Evolutionary conservation across 2,113 vertebrate genomes (phyloP), one percentile per base, ranked within the genome.

Genomic region (Pseudonaja textilis): DNA sequence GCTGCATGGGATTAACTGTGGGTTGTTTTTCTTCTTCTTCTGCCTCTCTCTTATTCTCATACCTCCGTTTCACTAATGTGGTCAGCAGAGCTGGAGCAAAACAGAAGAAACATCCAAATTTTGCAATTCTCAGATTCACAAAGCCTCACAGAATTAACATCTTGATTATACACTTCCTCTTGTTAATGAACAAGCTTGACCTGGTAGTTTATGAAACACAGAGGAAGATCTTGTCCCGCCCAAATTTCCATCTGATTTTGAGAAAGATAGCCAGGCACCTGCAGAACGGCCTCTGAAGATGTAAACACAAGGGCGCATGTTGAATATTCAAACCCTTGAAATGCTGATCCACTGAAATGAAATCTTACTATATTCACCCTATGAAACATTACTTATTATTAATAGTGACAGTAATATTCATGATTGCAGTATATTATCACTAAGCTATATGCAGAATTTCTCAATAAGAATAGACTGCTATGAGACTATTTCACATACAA

Each of bases 221-320:
- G 95, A 95, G 89, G 93, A 96, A 96, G 96, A 87, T 22, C 95
- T 25, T 93, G 95, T 94, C 95, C 74, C 89, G 87, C 50, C 91
- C 95, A 95, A 94, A 93, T 96, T 93, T 95, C 97, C 95, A 96
- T 97, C 96, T 96, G 94, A 96, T 97, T 98, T 97, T 97, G 97
- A 97, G 95, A 97, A 97, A 97, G 93, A 11, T 89, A 93, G 93
- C 25, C 29, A 69, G 96, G 96, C 97, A 98, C 96, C 97, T 98
- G 97, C 97, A 97, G 94, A 42, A 91, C 85, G 91, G 81, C 34
- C 56, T 88, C 91, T 50, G 87, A 87, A 94, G 34, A 86, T 93
- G 26, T 96, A 93, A 42, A 87, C 92, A 93, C 96, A 96, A 94
- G 92, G 94, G 87, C 91, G 81, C 39, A 39, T 42, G 42, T 87